Evolutionary conservation across 2,797 vertebrate genomes (phyloP), one percentile per base, ranked within the genome.

Genomic region (Cichlasoma orientale): DNA sequence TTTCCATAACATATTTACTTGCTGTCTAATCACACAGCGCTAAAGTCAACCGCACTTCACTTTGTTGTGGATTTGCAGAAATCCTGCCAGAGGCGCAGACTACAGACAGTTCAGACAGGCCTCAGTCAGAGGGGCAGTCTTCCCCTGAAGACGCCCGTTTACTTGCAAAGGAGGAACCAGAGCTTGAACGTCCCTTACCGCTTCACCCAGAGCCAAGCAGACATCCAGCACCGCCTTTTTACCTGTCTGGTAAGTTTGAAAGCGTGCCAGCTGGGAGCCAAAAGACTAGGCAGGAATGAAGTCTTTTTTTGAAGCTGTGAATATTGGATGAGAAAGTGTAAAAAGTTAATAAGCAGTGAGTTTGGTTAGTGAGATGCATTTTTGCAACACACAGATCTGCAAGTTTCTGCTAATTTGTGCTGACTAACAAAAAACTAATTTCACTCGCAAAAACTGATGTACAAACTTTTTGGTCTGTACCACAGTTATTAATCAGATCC

Each of bases 161-260:
- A 1, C 85, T 79, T 31, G 74, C 90, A 23, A 92, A 94, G 79
- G 80, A 86, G 16, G 92, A 95, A 77, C 25, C 31, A 47, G 89
- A 94, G 66, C 57, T 53, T 0, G 84, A 88, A 25, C 75, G 88
- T 50, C 82, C 87, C 2, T 36, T 86, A 36, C 89, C 93, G 4
- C 78, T 80, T 11, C 91, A 85, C 50, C 88, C 88, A 3, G 93
- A 95, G 76, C 82, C 86, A 4, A 69, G 78, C 73, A 74, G 83
- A 29, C 77, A 89, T 47, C 29, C 88, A 91, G 36, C 89, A 3
- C 91, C 88, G 33, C 83, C 93, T 0, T 95, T 88, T 82, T 95
- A 90, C 81, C 27, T 92, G 19, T 63, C 90, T 10, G 95, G 95
- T 96, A 76, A 92, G 92, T 47, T 47, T 47, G n/a, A 68, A 68